Evolutionary conservation across 2,797 vertebrate species (phyloP), one percentile per base, ranked within the genome.

Genomic region (Spea hammondii): DNA sequence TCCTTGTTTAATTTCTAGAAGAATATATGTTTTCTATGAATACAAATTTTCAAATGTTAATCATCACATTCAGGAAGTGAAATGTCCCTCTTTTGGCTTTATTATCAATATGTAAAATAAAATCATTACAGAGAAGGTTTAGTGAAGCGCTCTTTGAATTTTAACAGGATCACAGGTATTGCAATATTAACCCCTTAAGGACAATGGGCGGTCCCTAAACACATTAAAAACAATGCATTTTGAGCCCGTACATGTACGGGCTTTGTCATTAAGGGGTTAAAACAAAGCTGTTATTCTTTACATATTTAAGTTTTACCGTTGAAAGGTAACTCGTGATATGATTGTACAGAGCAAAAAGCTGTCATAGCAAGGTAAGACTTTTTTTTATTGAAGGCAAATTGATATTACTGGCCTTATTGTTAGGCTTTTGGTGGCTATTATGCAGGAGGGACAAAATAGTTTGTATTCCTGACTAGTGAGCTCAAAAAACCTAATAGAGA

Each of bases 1-100:
- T 94, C 92, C 90, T 88, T 92, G 91, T 95, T 96, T 96, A 94
- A 96, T 95, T 96, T 94, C 90, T 88, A 88, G 85, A 91, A 90
- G 88, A 85, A 84, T 77, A 74, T 91, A 91, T 89, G 87, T 89
- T 89, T 87, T 86, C 85, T 87, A 90, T 92, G 92, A 91, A 86
- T 91, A 90, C 90, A 89, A 17, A 91, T 93, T 90, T 93, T 90
- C 88, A 87, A 90, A 89, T 84, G 84, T 86, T 88, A 90, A 92
- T 92, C 87, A 45, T 80, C 59, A 12, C 59, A 87, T 87, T 89
- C 88, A 87, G 86, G 88, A 89, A 88, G 87, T 87, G 77, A 90
- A 85, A 87, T 86, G 88, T 87, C 88, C 88, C 87, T 89, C 89
- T 89, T 89, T 87, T 90, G 87, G 88, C 89, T 85, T 87, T 88